phyloP scores from a whole-genome alignment of 2,888 invertebrate genomes.

The Caenorhabditis uteleia region DNA sequence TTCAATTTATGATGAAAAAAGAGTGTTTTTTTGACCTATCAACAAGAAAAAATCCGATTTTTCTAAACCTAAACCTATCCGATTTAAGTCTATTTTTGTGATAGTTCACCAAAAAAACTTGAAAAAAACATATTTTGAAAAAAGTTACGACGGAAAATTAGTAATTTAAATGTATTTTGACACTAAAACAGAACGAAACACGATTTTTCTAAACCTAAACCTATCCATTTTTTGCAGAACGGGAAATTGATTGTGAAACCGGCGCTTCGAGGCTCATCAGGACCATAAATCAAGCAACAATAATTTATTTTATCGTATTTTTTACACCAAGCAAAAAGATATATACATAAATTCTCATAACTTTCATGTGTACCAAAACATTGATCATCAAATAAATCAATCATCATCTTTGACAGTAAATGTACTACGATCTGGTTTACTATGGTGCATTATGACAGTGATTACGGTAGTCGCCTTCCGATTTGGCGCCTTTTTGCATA shows the following conservation, averaged over 20 bases:
- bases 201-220: background rate
- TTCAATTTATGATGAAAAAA: too few relatives aligned
- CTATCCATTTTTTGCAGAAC: constrained; percentile 28
- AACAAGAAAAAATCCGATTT: too few relatives aligned
- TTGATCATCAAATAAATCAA: constrained; percentile 2
- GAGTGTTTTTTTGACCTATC: too few relatives aligned
- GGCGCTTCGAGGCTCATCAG: constrained; percentile 35
- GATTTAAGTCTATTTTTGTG: too few relatives aligned
- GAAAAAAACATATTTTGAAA: too few relatives aligned
- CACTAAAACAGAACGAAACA: too few relatives aligned
- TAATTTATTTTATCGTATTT: background rate
- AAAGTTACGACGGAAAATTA: too few relatives aligned
- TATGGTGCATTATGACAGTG: constrained; percentile 7
- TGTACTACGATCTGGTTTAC: constrained; percentile 8
- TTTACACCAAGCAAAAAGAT: too few relatives aligned
- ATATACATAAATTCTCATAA: too few relatives aligned
- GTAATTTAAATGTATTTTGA: too few relatives aligned
- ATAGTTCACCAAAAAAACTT: too few relatives aligned
- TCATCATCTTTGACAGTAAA: constrained; percentile 24
- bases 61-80: background rate
- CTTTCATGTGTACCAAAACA: background rate
- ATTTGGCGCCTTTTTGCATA: constrained; percentile 1
- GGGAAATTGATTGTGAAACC: constrained; percentile 55
- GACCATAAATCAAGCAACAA: constrained; percentile 8
- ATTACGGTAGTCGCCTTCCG: background rate